Evolutionary conservation across 2,113 vertebrate genomes (phyloP).

Genomic region (Ancistrus triradiatus): DNA sequence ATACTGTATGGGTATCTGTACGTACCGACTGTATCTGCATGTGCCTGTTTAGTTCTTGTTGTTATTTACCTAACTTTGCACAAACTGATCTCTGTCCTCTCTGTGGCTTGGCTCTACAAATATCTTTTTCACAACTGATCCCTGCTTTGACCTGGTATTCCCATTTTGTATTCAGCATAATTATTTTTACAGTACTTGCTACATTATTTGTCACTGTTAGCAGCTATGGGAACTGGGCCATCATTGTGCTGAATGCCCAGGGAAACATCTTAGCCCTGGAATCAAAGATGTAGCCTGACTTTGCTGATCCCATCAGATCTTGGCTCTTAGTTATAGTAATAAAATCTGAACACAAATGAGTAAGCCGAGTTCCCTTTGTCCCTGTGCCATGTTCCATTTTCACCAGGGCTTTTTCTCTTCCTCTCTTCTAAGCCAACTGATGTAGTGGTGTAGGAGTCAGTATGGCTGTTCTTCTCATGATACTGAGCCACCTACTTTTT

Average conservation of each 20-base stretch:
- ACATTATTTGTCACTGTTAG: constrained; percentile 3
- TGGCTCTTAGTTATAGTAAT: constrained; percentile 19
- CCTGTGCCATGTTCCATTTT: neutral
- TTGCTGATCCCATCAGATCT: constrained; percentile 1
- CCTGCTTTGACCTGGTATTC: neutral
- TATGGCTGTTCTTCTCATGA: neutral
- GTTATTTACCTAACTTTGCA: neutral
- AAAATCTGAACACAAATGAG: constrained; percentile 17
- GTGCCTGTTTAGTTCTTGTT: no score
- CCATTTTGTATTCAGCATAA: neutral
- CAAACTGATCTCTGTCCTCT: neutral
- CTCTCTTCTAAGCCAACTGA: constrained; percentile 24
- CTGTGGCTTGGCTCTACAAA: neutral
- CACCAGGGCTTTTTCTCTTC: neutral
- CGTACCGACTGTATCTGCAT: no score
- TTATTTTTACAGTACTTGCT: constrained; percentile 5
- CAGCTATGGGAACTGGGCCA: constrained; percentile 10
- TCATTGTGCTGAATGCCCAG: constrained; percentile 17
- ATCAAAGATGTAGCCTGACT: constrained; percentile 2
- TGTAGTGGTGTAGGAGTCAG: constrained; percentile 3
- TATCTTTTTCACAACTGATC: neutral
- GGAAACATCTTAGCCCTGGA: neutral
- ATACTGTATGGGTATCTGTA: no score
- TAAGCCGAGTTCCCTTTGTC: constrained; percentile 5
- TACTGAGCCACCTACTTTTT: neutral